A percentile compares a stretch with the other conserved stretches of the same genome.
phyloP scores from a whole-genome alignment of 2,113 vertebrate species.

The Seriola rivoliana region DNA sequence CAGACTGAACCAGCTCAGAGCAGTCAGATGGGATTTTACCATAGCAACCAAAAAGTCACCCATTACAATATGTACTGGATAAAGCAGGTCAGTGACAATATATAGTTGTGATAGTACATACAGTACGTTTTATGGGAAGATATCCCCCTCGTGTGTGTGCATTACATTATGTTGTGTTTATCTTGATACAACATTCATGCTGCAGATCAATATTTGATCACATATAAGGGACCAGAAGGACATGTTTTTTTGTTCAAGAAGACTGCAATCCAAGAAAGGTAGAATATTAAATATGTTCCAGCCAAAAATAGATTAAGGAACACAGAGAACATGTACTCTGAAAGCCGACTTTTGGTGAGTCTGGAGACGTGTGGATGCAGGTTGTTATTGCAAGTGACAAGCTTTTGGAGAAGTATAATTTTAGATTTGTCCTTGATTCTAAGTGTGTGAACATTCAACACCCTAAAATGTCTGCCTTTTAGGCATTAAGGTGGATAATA shows the following conservation, averaged over 20 bases:
- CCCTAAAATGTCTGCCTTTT: background rate
- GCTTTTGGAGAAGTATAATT: constrained; percentile 1
- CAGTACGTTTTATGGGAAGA: background rate
- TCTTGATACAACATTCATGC: background rate
- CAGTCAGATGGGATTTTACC: background rate
- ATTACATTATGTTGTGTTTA: background rate
- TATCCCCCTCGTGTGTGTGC: background rate
- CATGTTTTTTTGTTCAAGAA: background rate
- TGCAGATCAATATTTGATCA: background rate
- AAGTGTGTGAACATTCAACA: background rate
- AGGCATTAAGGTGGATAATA: background rate
- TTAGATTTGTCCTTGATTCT: background rate
- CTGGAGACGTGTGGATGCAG: background rate
- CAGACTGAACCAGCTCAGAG: constrained; percentile 22
- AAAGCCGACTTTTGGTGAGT: background rate
- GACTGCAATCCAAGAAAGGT: background rate
- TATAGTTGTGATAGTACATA: background rate
- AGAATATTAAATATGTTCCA: constrained; percentile 14
- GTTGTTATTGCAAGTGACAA: background rate
- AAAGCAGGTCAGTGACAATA: background rate
- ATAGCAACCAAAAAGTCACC: background rate
- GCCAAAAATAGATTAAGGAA: constrained; percentile 41
- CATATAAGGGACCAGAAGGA: background rate
- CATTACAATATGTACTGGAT: too few relatives aligned
- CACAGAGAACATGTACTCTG: background rate